phyloP scores from a whole-genome alignment of 2,797 vertebrate genomes.

The Cyprinodon diabolis region DNA sequence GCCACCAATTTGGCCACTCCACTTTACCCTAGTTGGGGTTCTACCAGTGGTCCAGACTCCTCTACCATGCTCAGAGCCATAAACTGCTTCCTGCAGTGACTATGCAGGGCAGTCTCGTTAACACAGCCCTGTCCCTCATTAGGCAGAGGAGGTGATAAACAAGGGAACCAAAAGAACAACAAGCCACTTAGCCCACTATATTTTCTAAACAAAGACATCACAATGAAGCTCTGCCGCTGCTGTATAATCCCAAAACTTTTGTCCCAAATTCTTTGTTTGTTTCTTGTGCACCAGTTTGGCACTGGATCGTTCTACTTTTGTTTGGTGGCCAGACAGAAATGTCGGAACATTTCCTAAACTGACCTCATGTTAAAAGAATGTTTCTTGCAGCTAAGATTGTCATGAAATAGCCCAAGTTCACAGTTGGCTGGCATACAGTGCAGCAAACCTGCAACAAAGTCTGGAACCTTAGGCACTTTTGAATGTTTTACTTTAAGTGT shows the following conservation, averaged over 20 bases:
- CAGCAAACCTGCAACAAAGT: constrained; percentile 31
- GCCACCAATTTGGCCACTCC: constrained; percentile 58
- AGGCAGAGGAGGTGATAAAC: constrained; percentile 67
- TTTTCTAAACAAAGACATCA: constrained; percentile 25
- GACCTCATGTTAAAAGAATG: constrained; percentile 41
- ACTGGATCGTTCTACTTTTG: constrained; percentile 21
- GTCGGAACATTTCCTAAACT: constrained; percentile 36
- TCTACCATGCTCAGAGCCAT: constrained; percentile 43
- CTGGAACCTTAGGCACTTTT: constrained; percentile 34
- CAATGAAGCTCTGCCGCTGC: constrained; percentile 28
- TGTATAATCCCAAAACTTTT: constrained; percentile 48
- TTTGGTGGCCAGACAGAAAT: constrained; percentile 33
- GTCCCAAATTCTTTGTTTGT: constrained; percentile 29
- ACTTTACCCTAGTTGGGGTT: constrained; percentile 53
- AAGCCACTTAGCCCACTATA: constrained; percentile 50
- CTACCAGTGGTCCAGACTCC: constrained; percentile 43
- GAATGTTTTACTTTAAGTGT: constrained; percentile 9
- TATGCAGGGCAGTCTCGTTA: constrained; percentile 57
- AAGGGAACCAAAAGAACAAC: constrained; percentile 69
- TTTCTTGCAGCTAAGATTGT: constrained; percentile 34
- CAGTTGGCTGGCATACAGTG: constrained; percentile 38
- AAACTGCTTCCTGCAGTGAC: constrained; percentile 74
- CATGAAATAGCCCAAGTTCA: constrained; percentile 46
- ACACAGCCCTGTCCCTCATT: constrained; percentile 65
- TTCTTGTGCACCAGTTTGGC: constrained; percentile 31